Evolutionary conservation across 2,113 vertebrate species (phyloP).

Genomic region (Lampris megalopsis): DNA sequence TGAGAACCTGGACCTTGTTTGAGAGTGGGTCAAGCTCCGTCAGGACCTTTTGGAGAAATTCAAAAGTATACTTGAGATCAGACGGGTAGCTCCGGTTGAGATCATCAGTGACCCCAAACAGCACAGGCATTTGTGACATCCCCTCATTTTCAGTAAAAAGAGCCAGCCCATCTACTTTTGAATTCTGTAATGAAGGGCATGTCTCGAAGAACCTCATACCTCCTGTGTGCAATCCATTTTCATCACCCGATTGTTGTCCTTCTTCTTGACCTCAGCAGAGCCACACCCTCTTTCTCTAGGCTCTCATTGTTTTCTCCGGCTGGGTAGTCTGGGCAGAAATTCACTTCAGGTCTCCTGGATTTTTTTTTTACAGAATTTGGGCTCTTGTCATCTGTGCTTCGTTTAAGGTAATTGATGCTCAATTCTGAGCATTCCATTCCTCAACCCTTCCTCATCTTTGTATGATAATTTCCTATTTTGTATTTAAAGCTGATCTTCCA

Average conservation of each 20-base stretch:
- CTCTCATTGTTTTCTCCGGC: slow-evolving; percentile 28
- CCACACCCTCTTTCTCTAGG: slow-evolving; percentile 18
- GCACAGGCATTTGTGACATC: too few relatives aligned
- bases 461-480: slow-evolving; percentile 13
- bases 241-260: slow-evolving; percentile 17
- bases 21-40: too few relatives aligned
- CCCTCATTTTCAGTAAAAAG: too few relatives aligned
- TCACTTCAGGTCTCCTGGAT: slow-evolving; percentile 28
- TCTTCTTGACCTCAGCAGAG: slow-evolving; percentile 32
- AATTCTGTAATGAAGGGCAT: too few relatives aligned
- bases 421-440: background rate
- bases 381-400: too few relatives aligned
- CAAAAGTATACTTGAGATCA: too few relatives aligned
- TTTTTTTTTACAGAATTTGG: slow-evolving; percentile 34
- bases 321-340: slow-evolving; percentile 33
- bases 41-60: too few relatives aligned
- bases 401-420: background rate
- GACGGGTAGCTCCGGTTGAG: too few relatives aligned
- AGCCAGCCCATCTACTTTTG: too few relatives aligned
- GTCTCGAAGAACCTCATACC: too few relatives aligned
- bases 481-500: slow-evolving; percentile 23
- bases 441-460: background rate
- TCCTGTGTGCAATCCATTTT: slow-evolving; percentile 14
- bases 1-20: too few relatives aligned
- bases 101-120: too few relatives aligned